These are phyloP conservation scores for Aspidoscelis tigris DNA, from an alignment of 2,113 vertebrate genomes.

Conservation along the genomic window DNA sequence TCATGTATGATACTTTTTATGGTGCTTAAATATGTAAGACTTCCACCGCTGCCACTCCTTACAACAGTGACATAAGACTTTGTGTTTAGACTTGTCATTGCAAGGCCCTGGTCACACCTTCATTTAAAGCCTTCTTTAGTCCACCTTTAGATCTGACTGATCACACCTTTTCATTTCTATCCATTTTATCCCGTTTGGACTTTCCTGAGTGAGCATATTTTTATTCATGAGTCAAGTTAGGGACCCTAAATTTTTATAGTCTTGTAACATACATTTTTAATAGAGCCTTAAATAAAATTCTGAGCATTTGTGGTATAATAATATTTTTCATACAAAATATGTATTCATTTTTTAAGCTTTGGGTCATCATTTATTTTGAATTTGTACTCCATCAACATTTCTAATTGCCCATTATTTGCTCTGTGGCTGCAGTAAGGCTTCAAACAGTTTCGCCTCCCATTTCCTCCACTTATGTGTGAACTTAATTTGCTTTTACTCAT, in stretches of 20 bases:
- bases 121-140: no score
- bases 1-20: neutral
- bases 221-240: neutral
- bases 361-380: neutral
- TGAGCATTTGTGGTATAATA: neutral
- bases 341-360: neutral
- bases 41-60: neutral
- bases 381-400: neutral
- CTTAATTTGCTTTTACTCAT: neutral
- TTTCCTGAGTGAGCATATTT: neutral
- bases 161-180: neutral
- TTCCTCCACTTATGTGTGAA: neutral
- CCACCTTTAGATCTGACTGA: no score
- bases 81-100: neutral
- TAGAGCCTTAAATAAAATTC: neutral
- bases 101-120: no score
- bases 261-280: neutral
- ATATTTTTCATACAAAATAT: neutral
- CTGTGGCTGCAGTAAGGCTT: neutral
- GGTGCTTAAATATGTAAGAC: neutral
- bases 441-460: neutral
- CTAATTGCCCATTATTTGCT: constrained; percentile 14
- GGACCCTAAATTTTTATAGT: neutral
- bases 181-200: neutral
- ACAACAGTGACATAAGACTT: neutral